Evolutionary conservation across 37 sponge, comb jelly and placozoan genomes (phyloP), one percentile per base, ranked within the genome.

Genomic region (Axinella damicornis): DNA sequence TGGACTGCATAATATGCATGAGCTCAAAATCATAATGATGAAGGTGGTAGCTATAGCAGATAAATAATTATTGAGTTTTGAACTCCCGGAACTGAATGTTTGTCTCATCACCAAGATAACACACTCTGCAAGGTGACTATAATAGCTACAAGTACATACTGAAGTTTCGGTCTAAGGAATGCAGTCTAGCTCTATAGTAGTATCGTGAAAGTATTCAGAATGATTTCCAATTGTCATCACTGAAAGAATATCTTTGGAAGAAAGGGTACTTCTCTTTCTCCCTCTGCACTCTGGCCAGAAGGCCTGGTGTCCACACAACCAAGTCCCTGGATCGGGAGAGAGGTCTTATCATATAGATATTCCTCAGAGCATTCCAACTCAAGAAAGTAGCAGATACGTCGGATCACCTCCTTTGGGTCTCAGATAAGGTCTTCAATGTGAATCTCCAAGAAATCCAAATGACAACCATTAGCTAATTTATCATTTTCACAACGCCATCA

Each of bases 191-290:
- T n/a, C n/a, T 46, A 46, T 46, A 46, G 6, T 46, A 12, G 9
- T 9, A 12, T 12, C 9, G 46, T 12, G 9, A 46, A 46, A 4
- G 46, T 12, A 9, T 9, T 46, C 46, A 12, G 46, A 4, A 46
- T 46, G 27, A 12, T 61, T 2, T 2, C 12, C 35, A 67, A 2
- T 67, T 28, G 5, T 2, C 2, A 46, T 22, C 31, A 17, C 39
- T 36, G 60, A 82, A 82, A 36, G 62, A 71, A 41, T 82, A 82
- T 27, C 61, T 82, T 0, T 38, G 21, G 52, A 82, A 82, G 72
- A 82, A 82, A 21, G 2, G 17, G 22, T 54, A 71, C 35, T 2
- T 55, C 46, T 36, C 71, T 2, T 17, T 60, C 5, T 64, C 82
- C 31, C 22, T 24, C 12, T 61, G 41, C 21, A 82, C 52, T 28